Conservation (phyloP, 2,797 vertebrate species). For the Notolabrus celidotus region DNA sequence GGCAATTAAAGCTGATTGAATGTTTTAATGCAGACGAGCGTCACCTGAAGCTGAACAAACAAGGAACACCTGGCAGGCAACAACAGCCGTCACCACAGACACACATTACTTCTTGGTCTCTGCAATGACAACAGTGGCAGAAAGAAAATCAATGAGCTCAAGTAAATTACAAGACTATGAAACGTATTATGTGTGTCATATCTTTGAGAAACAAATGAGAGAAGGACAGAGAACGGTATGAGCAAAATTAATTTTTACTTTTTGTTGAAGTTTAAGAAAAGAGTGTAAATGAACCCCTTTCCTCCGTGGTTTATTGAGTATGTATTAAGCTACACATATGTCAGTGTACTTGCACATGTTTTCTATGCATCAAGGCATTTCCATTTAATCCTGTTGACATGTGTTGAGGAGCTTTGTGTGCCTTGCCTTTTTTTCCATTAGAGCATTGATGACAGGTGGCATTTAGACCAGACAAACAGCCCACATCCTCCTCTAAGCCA, state of each 20-base stretch:
- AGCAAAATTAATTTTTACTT: background rate
- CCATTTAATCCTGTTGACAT: slow-evolving; percentile 39
- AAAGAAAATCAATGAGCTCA: slow-evolving; percentile 13
- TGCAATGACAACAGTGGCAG: slow-evolving; percentile 28
- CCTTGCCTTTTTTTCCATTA: slow-evolving; percentile 69
- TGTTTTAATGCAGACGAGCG: slow-evolving; percentile 77
- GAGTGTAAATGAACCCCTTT: background rate
- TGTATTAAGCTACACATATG: background rate
- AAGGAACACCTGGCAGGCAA: slow-evolving; percentile 80
- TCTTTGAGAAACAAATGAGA: slow-evolving; percentile 6
- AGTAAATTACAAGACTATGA: background rate
- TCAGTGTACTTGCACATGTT: slow-evolving; percentile 13
- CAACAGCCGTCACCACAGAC: slow-evolving; percentile 60
- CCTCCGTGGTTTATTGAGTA: background rate
- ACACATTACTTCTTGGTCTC: slow-evolving; percentile 36
- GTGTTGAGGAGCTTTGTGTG: slow-evolving; percentile 41
- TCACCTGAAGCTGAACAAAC: slow-evolving; percentile 83
- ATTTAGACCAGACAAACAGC: slow-evolving; percentile 86
- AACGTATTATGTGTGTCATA: background rate
- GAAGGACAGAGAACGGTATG: slow-evolving; percentile 5
- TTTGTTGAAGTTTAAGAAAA: background rate
- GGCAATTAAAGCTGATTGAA: slow-evolving; percentile 69
- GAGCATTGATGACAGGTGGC: slow-evolving; percentile 88
- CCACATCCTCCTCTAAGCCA: slow-evolving; percentile 86
- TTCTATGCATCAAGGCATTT: slow-evolving; percentile 33